A percentile compares a stretch with the other conserved stretches of the same genome.
These are phyloP conservation scores for Channallabes apus DNA, from an alignment of 2,797 vertebrate species.

Conservation along the genomic window DNA sequence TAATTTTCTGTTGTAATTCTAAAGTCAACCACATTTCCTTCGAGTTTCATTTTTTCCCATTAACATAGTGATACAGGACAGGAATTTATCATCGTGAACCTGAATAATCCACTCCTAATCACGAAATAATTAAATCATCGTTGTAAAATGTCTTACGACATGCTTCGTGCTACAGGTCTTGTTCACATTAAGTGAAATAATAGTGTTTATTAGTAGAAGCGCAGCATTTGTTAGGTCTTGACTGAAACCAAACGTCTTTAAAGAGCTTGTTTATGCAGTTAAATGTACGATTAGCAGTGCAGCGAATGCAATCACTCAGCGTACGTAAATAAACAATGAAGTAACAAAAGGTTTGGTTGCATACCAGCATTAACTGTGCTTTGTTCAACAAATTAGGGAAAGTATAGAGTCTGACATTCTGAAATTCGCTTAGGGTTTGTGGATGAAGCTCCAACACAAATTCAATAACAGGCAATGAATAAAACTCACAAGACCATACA, in stretches of 20 bases:
- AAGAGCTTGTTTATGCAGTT: slow-evolving; percentile 71
- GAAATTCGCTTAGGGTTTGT: slow-evolving; percentile 59
- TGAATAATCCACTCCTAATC: slow-evolving; percentile 9
- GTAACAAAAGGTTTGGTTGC: slow-evolving; percentile 61
- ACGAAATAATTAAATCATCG: slow-evolving; percentile 11
- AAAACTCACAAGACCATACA: slow-evolving; percentile 4
- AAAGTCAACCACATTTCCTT: background rate
- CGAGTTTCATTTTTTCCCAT: background rate
- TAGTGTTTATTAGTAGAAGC: slow-evolving; percentile 74
- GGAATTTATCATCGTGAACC: slow-evolving; percentile 1
- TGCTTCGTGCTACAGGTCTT: slow-evolving; percentile 47
- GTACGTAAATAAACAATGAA: slow-evolving; percentile 72
- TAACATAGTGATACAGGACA: background rate
- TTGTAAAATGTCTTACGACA: slow-evolving; percentile 58
- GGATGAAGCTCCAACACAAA: background rate
- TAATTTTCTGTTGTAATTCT: background rate
- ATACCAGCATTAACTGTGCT: slow-evolving; percentile 62
- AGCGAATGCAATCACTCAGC: slow-evolving; percentile 70
- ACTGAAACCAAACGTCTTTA: slow-evolving; percentile 78
- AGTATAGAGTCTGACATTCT: slow-evolving; percentile 64
- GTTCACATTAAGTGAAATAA: slow-evolving; percentile 60
- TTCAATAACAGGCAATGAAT: slow-evolving; percentile 9
- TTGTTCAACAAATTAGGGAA: slow-evolving; percentile 63
- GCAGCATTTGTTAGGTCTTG: slow-evolving; percentile 73
- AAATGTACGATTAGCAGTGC: slow-evolving; percentile 66